These are phyloP conservation scores for Phodopus roborovskii DNA, from an alignment of 2,113 vertebrate species.

Conservation along the genomic window DNA sequence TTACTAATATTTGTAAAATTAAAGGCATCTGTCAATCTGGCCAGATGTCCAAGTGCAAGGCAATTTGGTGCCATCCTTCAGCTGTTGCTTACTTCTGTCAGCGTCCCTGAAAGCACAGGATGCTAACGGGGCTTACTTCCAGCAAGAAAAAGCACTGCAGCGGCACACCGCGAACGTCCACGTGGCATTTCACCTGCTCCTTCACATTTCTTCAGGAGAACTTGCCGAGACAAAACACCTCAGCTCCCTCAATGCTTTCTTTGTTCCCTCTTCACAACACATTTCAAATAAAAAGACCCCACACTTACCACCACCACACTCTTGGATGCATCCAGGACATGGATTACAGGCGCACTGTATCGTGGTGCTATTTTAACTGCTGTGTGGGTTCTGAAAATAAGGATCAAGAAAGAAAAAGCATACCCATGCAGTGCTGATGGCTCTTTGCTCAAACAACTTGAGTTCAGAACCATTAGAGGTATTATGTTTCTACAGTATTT, in stretches of 20 bases:
- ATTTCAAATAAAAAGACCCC: neutral
- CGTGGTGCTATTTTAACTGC: slow-evolving; percentile 98
- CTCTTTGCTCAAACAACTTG: neutral
- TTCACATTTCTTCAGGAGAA: neutral
- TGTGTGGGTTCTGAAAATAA: slow-evolving; percentile 92
- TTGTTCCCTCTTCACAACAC: neutral
- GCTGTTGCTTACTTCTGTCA: neutral
- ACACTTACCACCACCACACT: slow-evolving; percentile 98
- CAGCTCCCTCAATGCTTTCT: neutral
- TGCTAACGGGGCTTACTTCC: neutral
- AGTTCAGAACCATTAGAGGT: neutral
- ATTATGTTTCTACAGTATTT: neutral
- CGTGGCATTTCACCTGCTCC: neutral
- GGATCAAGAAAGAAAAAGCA: slow-evolving; percentile 45
- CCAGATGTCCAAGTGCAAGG: neutral
- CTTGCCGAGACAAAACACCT: neutral
- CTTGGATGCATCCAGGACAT: slow-evolving; percentile 97
- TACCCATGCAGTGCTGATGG: slow-evolving; percentile 36
- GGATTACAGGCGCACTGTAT: slow-evolving; percentile 93
- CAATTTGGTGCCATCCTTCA: neutral
- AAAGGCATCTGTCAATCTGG: neutral
- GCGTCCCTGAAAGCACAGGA: neutral
- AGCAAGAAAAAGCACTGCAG: neutral
- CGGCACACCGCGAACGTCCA: neutral
- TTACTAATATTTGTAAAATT: neutral